A percentile compares a stretch with the other conserved stretches of the same genome.
Conservation (phyloP, 2,797 vertebrate genomes). For the Xiphorhynchus erythropygius region DNA sequence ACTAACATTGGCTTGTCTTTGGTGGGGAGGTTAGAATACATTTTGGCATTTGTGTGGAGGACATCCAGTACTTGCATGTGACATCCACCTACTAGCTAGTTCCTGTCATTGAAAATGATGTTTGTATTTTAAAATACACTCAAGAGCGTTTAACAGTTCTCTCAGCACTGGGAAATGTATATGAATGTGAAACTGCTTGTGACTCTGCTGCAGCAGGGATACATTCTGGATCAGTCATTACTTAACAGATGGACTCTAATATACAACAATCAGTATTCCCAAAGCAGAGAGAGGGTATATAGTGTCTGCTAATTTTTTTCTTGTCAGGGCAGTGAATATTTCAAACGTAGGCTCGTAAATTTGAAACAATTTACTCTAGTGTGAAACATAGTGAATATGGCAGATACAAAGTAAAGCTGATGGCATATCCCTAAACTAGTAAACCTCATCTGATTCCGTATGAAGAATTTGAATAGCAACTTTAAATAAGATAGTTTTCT, state of each 20-base stretch:
- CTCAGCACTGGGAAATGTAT: constrained; percentile 61
- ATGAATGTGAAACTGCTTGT: constrained; percentile 84
- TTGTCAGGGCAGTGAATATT: neutral
- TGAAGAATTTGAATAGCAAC: constrained; percentile 71
- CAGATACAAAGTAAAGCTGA: constrained; percentile 26
- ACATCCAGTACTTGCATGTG: neutral
- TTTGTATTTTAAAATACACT: neutral
- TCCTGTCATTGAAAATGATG: neutral
- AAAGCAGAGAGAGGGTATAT: constrained; percentile 44
- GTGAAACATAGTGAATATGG: neutral
- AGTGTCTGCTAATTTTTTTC: constrained; percentile 27
- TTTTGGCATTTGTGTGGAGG: neutral
- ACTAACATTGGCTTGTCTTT: constrained; percentile 7
- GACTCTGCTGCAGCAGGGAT: constrained; percentile 85
- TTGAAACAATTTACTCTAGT: neutral
- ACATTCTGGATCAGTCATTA: constrained; percentile 83
- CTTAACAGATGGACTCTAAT: constrained; percentile 77
- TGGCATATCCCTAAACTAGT: constrained; percentile 65
- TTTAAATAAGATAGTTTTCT: neutral
- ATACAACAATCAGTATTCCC: constrained; percentile 32
- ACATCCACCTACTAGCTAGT: neutral
- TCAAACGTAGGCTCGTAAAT: neutral
- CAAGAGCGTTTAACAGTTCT: constrained; percentile 32
- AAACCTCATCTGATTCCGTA: constrained; percentile 41
- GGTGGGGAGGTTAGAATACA: neutral